Evolutionary conservation across 2,797 vertebrate species (phyloP).

Genomic region (Microctenopoma steveboyesi): DNA sequence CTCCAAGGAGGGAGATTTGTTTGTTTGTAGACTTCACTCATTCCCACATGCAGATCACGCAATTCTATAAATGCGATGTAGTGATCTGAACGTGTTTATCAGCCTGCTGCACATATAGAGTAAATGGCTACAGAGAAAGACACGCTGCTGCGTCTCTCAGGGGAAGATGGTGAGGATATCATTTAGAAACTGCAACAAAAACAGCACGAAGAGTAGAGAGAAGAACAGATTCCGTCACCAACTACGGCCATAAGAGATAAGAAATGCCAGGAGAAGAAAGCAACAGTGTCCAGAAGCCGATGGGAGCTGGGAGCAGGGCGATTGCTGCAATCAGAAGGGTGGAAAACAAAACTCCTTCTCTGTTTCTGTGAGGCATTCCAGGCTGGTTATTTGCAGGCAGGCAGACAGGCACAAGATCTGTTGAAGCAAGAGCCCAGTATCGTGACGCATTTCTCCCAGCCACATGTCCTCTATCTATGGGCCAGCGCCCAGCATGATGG

Average conservation of each 20-base stretch:
- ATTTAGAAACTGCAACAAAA: slow-evolving; percentile 17
- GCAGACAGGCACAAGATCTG: slow-evolving; percentile 68
- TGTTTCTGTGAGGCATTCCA: slow-evolving; percentile 61
- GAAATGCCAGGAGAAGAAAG: slow-evolving; percentile 36
- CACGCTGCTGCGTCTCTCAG: slow-evolving; percentile 5
- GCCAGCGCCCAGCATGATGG: slow-evolving; percentile 67
- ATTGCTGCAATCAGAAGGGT: slow-evolving; percentile 41
- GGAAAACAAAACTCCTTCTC: slow-evolving; percentile 65
- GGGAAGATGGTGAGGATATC: slow-evolving; percentile 6
- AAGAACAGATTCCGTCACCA: slow-evolving; percentile 18
- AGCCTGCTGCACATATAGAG: slow-evolving; percentile 2
- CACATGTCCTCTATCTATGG: slow-evolving; percentile 74
- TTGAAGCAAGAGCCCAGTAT: slow-evolving; percentile 64
- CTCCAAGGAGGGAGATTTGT: slow-evolving; percentile 7
- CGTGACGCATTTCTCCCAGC: slow-evolving; percentile 71
- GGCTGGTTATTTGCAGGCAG: slow-evolving; percentile 64
- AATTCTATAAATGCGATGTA: neutral
- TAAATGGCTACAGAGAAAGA: slow-evolving; percentile 14
- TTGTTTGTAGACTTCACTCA: neutral
- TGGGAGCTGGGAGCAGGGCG: slow-evolving; percentile 36
- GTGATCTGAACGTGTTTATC: slow-evolving; percentile 10
- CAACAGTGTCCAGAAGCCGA: slow-evolving; percentile 41
- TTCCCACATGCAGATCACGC: neutral
- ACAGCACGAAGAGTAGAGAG: slow-evolving; percentile 10
- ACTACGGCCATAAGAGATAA: slow-evolving; percentile 7